Percentiles rank a stretch among this genome's conserved stretches.
Conservation (phyloP, 1,140 invertebrate species). For the Heterodera schachtii region DNA sequence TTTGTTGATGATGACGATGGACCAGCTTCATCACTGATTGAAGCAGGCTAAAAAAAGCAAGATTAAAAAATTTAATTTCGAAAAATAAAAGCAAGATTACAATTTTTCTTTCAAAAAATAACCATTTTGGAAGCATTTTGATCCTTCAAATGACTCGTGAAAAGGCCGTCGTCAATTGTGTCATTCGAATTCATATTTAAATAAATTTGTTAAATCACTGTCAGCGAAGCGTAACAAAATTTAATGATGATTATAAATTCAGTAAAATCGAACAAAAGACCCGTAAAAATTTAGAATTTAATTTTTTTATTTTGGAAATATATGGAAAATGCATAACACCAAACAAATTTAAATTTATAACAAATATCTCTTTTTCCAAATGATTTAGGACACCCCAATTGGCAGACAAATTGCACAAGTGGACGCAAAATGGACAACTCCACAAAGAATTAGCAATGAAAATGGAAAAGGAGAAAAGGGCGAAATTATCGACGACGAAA, state of each 20-base stretch:
- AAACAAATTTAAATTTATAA: no score
- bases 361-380: no score
- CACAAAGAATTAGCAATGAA: neutral
- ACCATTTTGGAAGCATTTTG: neutral
- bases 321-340: no score
- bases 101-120: neutral
- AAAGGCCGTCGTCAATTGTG: conserved; percentile 12
- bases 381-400: conserved; percentile 12
- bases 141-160: neutral
- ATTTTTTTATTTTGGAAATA: no score
- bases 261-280: no score
- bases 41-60: neutral
- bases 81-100: no score
- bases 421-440: conserved; percentile 8
- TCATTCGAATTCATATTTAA: neutral
- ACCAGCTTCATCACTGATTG: neutral
- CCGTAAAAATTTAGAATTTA: no score
- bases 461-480: no score
- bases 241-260: no score
- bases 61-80: no score
- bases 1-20: neutral
- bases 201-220: no score
- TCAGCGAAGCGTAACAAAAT: no score
- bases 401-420: conserved; percentile 16
- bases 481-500: neutral